Evolutionary conservation across 1,140 invertebrate species (phyloP).

Genomic region (Grapholita molesta): DNA sequence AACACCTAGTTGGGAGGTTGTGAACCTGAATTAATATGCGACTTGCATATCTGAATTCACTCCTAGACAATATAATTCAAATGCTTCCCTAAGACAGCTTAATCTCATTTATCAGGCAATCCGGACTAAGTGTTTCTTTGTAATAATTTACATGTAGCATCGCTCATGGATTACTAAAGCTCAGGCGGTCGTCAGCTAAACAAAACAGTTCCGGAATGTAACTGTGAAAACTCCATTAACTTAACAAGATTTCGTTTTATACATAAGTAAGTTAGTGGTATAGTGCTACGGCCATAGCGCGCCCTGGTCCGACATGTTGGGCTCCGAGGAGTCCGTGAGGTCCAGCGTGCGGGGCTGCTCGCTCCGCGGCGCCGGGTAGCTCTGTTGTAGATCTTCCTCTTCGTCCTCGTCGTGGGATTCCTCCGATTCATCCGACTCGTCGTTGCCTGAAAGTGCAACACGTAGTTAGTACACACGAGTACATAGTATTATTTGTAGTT

Average conservation of each 20-base stretch:
- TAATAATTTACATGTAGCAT: too few relatives aligned
- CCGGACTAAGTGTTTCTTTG: too few relatives aligned
- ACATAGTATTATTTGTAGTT: not conserved
- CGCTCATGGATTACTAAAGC: too few relatives aligned
- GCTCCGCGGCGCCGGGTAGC: conserved; percentile 76
- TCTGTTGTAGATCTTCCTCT: conserved; percentile 79
- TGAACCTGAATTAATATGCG: too few relatives aligned
- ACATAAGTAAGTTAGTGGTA: not conserved
- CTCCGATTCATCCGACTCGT: conserved; percentile 83
- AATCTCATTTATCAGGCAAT: too few relatives aligned
- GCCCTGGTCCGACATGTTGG: conserved; percentile 58
- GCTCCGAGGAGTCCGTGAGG: conserved; percentile 52
- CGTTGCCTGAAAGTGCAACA: conserved; percentile 79
- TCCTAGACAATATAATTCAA: too few relatives aligned
- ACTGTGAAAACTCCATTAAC: not conserved
- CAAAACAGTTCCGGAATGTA: not conserved
- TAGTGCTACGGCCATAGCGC: conserved; percentile 42
- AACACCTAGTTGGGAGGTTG: too few relatives aligned
- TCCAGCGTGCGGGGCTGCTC: conserved; percentile 59
- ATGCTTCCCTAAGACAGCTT: too few relatives aligned
- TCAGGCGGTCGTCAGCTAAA: not conserved
- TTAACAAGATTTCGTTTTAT: not conserved
- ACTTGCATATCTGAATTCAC: too few relatives aligned
- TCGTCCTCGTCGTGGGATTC: conserved; percentile 85
- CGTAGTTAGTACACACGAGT: not conserved